Conservation (phyloP, 2,888 invertebrate species). For the Heliconius charithonia region DNA sequence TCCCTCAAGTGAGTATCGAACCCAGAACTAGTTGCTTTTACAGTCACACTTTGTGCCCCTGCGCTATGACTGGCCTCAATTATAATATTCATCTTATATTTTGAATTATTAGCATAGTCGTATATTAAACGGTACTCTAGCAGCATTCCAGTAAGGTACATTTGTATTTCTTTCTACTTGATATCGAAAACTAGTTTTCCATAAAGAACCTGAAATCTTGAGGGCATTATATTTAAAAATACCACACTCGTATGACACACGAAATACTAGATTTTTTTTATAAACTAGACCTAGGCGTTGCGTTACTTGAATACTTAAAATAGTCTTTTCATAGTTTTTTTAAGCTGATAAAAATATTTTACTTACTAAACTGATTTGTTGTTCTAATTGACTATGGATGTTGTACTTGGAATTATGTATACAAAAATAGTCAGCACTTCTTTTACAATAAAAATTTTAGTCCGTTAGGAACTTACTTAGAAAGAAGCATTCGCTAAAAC, state of each 20-base stretch:
- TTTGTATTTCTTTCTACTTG: neutral
- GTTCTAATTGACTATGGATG: neutral
- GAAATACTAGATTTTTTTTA: slow-evolving; percentile 3
- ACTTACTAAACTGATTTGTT: neutral
- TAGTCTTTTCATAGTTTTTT: slow-evolving; percentile 2
- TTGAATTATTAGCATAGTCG: neutral
- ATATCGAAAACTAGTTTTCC: slow-evolving; percentile 10
- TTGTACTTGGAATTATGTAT: neutral
- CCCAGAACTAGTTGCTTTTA: too few relatives aligned
- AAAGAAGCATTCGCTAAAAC: too few relatives aligned
- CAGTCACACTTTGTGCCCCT: too few relatives aligned
- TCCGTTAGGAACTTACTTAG: too few relatives aligned
- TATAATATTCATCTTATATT: neutral
- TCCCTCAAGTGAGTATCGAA: too few relatives aligned
- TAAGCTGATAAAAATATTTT: neutral
- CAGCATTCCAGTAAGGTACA: slow-evolving; percentile 12
- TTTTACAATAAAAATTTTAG: neutral
- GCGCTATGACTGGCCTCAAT: too few relatives aligned
- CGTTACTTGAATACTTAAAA: neutral
- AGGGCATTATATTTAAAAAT: slow-evolving; percentile 9
- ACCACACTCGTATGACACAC: slow-evolving; percentile 3
- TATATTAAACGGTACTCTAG: slow-evolving; percentile 7
- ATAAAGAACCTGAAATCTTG: slow-evolving; percentile 20
- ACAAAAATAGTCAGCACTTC: neutral
- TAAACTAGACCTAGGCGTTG: neutral